Base-by-base conservation (phyloP, 2,797 vertebrate species). In the Brotula barbata region DNA sequence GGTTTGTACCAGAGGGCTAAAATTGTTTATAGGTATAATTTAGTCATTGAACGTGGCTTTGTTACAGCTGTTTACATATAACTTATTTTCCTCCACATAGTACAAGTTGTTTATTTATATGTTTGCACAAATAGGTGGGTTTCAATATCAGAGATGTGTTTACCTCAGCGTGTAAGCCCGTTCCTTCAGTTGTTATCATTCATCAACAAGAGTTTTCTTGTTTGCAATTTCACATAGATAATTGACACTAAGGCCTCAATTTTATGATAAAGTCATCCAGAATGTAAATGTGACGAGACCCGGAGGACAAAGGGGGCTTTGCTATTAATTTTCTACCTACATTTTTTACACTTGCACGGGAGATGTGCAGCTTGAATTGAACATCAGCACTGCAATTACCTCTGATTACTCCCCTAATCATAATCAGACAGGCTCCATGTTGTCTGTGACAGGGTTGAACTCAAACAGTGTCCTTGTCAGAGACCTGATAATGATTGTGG, bases 391-490 rank as follows among this genome's bases (percentile, higher is more conserved):
- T 62, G 72, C 83, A 85, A 84, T 85, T 82, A 84, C 57, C 63
- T 71, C 79, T 85, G 78, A 81, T 85, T 77, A 79, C 81, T 74
- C 80, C 78, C 55, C 69, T 79, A 84, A 87, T 83, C 75, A 82
- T 67, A 84, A 82, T 82, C 81, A 84, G 75, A 76, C 77, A 84
- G 78, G 49, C 75, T 65, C 70, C 77, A 73, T 63, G 83, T 85
- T 82, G 83, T 75, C 79, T 66, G 23, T 81, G 79, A 76, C 73
- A 50, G 65, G 65, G 62, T 60, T 78, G 77, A 79, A 73, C 77
- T 82, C 72, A 75, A 69, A 80, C 82, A 34, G 70, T 71, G 77
- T 82, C 77, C 75, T 82, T 77, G 77, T 77, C 77, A 69, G 58
- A 41, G 67, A 78, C 47, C 62, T 63, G 63, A 66, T 71, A 78